Base-by-base conservation (phyloP, 2,888 invertebrate genomes). In the Drosophila ezoana region DNA sequence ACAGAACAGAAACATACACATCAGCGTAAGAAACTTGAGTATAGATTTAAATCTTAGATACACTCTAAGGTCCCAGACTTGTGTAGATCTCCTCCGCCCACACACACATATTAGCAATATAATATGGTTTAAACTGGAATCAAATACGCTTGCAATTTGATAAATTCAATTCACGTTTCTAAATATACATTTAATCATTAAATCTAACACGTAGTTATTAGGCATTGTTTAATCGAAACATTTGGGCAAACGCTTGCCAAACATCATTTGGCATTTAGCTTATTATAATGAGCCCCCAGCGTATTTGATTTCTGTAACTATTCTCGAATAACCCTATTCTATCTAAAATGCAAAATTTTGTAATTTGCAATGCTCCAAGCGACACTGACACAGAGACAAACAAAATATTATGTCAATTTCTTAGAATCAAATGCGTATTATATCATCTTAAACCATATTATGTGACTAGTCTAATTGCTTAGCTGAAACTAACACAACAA, bases 381-480 rank as follows among this genome's bases (percentile, higher is more conserved):
- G 62, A 79, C 57, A 67, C 56, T 58, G 45, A 74, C 57, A 68
- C 72, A 72, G 54, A 74, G 56, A 56, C 40, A 63, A 57, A 71
- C 61, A 51, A 61, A 61, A 28, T 28, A 23, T 59, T 58, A 82
- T 57, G 72, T 88, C 84, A 83, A 84, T 84, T 84, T 84, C 88
- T 88, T 83, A 81, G 89, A 88, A 86, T 83, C 81, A 86, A 86
- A 88, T 76, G 84, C 72, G 87, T 83, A 85, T 75, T 73, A 72
- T 57, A 76, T 60, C 62, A 82, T 43, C 76, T 80, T 88, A 88
- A 84, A 88, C 83, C 83, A 87, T 85, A 85, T 85, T 89, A 87
- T 84, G 84, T 84, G 81, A 87, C 76, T 89, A 89, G 85, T 84
- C 79, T 74, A 89, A 84, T 71, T 73, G 81, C 79, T 84, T 89